phyloP scores from a whole-genome alignment of 2,797 vertebrate species.

The Microctenopoma steveboyesi region DNA sequence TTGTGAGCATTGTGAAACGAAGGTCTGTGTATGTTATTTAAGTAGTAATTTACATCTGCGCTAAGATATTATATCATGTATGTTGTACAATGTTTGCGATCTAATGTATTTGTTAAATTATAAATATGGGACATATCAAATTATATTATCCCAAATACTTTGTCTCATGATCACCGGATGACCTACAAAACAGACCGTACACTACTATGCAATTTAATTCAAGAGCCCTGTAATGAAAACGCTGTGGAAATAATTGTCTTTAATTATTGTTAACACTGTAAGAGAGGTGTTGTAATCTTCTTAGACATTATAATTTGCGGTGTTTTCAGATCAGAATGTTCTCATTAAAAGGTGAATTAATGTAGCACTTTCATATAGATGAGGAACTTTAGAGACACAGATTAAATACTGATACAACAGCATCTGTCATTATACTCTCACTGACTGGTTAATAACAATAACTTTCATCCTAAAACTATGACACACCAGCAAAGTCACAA shows the following conservation, averaged over 20 bases:
- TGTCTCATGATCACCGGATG: not conserved
- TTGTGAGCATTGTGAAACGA: not conserved
- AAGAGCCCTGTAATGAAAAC: not conserved
- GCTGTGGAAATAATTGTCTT: slow-evolving; percentile 9
- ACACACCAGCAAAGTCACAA: not conserved
- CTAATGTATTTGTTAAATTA: not conserved
- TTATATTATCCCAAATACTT: not conserved
- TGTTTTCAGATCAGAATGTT: not conserved
- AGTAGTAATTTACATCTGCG: slow-evolving; percentile 2
- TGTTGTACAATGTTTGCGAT: not conserved
- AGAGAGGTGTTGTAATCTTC: slow-evolving; percentile 2
- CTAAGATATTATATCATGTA: not conserved
- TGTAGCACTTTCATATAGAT: not conserved
- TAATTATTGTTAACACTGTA: slow-evolving; percentile 9
- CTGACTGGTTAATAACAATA: not conserved
- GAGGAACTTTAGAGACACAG: not conserved
- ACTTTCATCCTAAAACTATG: not conserved
- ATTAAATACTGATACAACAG: not conserved
- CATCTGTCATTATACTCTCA: slow-evolving; percentile 1
- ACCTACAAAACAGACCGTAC: not conserved
- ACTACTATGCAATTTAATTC: not conserved
- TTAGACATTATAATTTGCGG: not conserved
- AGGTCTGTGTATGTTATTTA: not conserved
- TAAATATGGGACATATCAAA: not conserved
- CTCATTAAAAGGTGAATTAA: not conserved